A percentile compares a stretch with the other conserved stretches of the same genome.
phyloP scores from a whole-genome alignment of 2,888 invertebrate species.

The Meteorus cinctellus region DNA sequence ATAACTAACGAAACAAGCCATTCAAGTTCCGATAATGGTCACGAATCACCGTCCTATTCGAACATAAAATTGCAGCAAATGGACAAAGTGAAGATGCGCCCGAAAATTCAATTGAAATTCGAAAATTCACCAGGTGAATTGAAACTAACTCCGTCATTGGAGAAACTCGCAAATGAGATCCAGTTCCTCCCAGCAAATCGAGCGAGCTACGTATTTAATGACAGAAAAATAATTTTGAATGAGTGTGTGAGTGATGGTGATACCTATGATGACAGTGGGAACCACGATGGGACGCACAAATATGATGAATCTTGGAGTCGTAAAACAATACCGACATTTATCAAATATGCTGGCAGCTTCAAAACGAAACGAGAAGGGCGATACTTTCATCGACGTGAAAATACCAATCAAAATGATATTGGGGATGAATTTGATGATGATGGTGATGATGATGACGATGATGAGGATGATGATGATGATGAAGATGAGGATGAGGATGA shows the following conservation, averaged over 20 bases:
- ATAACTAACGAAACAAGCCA: conserved; percentile 37
- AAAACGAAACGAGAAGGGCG: conserved; percentile 52
- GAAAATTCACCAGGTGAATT: conserved; percentile 54
- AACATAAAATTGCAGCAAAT: conserved; percentile 57
- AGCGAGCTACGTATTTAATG: conserved; percentile 33
- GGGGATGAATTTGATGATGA: conserved; percentile 20
- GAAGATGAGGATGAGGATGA: conserved; percentile 27
- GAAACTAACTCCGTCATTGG: conserved; percentile 63
- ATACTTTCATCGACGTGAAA: conserved; percentile 34
- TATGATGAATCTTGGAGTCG: conserved; percentile 57
- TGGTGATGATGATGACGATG: conserved; percentile 25
- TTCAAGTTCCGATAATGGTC: conserved; percentile 40
- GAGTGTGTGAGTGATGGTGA: conserved; percentile 14
- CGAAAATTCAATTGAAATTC: conserved; percentile 53
- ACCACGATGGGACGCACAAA: conserved; percentile 55
- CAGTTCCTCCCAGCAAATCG: conserved; percentile 63
- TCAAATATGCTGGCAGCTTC: conserved; percentile 54
- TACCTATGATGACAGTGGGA: conserved; percentile 33
- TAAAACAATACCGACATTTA: conserved; percentile 28
- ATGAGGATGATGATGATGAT: conserved; percentile 9
- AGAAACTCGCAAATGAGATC: conserved; percentile 67
- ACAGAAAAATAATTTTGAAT: conserved; percentile 26
- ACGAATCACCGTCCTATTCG: conserved; percentile 60
- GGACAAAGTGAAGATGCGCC: conserved; percentile 53
- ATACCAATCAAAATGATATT: conserved; percentile 32